Conservation (phyloP, 37 sponge, comb jelly and placozoan genomes). For the Beroe ovata region DNA sequence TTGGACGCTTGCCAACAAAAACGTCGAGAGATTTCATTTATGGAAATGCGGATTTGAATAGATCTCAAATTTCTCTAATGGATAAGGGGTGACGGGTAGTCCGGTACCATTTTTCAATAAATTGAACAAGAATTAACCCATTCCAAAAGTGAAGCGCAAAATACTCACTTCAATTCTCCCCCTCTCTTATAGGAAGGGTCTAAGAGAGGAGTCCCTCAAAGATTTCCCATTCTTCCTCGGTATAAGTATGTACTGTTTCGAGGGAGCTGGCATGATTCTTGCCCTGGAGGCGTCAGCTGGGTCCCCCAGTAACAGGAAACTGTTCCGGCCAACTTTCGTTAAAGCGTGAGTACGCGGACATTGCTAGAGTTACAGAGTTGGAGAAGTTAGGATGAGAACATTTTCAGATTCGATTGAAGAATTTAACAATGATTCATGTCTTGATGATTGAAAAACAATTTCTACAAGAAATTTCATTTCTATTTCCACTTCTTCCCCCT, state of each 20-base stretch:
- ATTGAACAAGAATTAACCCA: too few species aligned
- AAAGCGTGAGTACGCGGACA: conserved; percentile 68
- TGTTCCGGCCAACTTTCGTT: conserved; percentile 70
- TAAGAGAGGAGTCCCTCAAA: conserved; percentile 51
- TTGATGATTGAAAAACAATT: too few species aligned
- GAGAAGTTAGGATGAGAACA: too few species aligned
- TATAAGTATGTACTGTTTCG: conserved; percentile 89
- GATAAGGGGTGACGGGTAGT: too few species aligned
- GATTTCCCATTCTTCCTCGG: conserved; percentile 87
- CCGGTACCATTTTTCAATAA: too few species aligned
- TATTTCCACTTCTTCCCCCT: too few species aligned
- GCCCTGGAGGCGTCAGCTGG: conserved; percentile 80
- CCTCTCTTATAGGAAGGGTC: conserved; percentile 62
- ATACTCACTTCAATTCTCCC: background rate
- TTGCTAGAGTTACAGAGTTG: too few species aligned
- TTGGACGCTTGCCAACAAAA: background rate
- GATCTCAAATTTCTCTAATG: too few species aligned
- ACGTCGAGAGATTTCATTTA: background rate
- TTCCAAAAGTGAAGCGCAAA: background rate
- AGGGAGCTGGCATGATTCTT: conserved; percentile 95
- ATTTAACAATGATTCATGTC: too few species aligned
- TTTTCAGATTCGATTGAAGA: too few species aligned
- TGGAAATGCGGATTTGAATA: too few species aligned
- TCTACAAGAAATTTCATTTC: too few species aligned
- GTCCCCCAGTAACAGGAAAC: conserved; percentile 68